Conservation (phyloP, 2,888 invertebrate genomes). For the Meteorus colon region DNA sequence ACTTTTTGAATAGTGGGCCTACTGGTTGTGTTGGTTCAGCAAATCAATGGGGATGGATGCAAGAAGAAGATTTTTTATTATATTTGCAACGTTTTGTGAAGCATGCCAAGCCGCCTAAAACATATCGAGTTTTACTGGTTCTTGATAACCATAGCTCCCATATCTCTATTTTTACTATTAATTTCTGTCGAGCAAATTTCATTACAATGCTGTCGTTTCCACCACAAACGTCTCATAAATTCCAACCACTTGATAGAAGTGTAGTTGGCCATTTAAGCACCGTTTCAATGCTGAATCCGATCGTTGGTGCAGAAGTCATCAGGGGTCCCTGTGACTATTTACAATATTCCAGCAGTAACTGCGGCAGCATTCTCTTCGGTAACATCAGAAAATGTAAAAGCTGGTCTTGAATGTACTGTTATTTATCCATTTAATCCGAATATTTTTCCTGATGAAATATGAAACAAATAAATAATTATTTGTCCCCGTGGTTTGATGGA, state of each 20-base stretch:
- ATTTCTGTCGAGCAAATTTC: conserved; percentile 61
- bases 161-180: conserved; percentile 51
- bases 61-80: conserved; percentile 16
- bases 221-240: conserved; percentile 64
- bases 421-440: no score
- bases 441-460: no score
- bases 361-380: no score
- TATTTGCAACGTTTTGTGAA: conserved; percentile 28
- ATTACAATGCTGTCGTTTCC: conserved; percentile 62
- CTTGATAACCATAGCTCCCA: conserved; percentile 27
- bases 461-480: no score
- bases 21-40: no score
- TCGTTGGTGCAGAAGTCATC: conserved; percentile 3
- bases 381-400: no score
- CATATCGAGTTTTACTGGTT: not conserved
- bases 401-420: no score
- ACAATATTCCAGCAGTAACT: conserved; percentile 68
- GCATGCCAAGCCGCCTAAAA: conserved; percentile 13
- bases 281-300: conserved; percentile 13
- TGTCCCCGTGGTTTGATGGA: no score
- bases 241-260: conserved; percentile 62
- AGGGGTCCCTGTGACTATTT: conserved; percentile 67
- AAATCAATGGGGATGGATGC: conserved; percentile 31
- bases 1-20: no score
- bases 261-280: conserved; percentile 62